Evolutionary conservation across 2,797 vertebrate genomes (phyloP).

Genomic region (Emydoidea blandingii): DNA sequence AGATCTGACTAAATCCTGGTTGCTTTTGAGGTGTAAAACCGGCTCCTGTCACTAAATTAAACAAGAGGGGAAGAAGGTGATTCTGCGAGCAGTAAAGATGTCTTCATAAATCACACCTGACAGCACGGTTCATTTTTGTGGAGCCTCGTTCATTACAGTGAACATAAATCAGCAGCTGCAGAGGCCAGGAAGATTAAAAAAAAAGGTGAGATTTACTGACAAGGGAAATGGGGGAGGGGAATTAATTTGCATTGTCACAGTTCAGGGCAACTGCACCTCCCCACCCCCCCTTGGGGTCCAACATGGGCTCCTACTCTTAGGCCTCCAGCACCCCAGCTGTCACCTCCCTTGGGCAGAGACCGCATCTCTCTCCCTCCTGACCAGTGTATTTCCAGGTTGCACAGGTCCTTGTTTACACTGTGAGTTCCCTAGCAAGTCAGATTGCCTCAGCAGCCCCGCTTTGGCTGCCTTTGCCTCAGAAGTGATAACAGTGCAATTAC

Average conservation of each 20-base stretch:
- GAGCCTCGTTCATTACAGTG: background rate
- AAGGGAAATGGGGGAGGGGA: background rate
- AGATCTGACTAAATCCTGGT: background rate
- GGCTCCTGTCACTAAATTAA: background rate
- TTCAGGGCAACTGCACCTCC: background rate
- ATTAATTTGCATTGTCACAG: background rate
- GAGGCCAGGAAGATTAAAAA: background rate
- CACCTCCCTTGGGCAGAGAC: background rate
- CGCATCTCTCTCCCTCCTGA: no score
- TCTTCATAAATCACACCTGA: background rate
- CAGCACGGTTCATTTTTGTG: background rate
- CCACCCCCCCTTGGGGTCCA: no score
- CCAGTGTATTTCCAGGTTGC: background rate
- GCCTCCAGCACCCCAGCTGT: background rate
- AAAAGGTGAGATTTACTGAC: conserved; percentile 1
- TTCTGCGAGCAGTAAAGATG: background rate
- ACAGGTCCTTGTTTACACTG: no score
- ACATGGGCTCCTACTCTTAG: no score
- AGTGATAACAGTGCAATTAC: background rate
- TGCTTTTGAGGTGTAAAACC: background rate
- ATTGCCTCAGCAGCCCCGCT: no score
- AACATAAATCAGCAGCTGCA: background rate
- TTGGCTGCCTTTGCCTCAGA: background rate
- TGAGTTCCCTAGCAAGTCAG: background rate
- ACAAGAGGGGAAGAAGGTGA: background rate